Base-by-base conservation (phyloP, 2,113 vertebrate genomes). In the Eonycteris spelaea region DNA sequence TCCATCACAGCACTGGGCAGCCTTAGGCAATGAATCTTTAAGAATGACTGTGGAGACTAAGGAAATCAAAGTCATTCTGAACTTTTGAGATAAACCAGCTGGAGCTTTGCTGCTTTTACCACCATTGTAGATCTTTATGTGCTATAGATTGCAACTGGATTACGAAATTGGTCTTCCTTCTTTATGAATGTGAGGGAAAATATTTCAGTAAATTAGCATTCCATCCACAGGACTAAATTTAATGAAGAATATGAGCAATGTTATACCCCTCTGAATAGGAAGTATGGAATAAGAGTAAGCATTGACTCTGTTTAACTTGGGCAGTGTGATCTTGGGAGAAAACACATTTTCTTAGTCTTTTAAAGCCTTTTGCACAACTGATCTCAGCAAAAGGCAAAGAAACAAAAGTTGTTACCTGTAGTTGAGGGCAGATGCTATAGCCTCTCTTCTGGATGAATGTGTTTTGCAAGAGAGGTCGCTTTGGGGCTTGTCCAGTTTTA, bases 11-110 rank as follows among this genome's bases (percentile, higher is more conserved):
- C 53, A 53, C 1, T 38, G 75, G 65, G 45, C 61, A 83, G 8
- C n/a, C 57, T 74, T 92, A 28, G 77, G 55, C 65, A 73, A 0
- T 79, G 90, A 63, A 7, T 85, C 78, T 80, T 84, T 91, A 53
- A 35, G 90, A 94, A 92, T 85, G 78, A 63, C 63, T 87, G 28
- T 53, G 45, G 74, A 95, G 40, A 68, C 13, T 0, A 8, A 43
- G 91, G 57, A 93, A 92, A 59, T 87, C 59, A 51, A 40, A 95
- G 87, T 71, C 67, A 59, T 90, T 94, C 30, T 87, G 87, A 94
- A 59, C 63, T 38, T 77, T 48, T 40, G 59, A 67, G 75, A 67
- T 85, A 71, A 86, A 63, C 77, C 14, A 63, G 38, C 74, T 91
- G 84, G 45, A 86, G 21, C 18, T 59, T 91, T 91, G 51, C 53